Conservation (phyloP, 2,797 vertebrate genomes). For the Nannoperca obscura region DNA sequence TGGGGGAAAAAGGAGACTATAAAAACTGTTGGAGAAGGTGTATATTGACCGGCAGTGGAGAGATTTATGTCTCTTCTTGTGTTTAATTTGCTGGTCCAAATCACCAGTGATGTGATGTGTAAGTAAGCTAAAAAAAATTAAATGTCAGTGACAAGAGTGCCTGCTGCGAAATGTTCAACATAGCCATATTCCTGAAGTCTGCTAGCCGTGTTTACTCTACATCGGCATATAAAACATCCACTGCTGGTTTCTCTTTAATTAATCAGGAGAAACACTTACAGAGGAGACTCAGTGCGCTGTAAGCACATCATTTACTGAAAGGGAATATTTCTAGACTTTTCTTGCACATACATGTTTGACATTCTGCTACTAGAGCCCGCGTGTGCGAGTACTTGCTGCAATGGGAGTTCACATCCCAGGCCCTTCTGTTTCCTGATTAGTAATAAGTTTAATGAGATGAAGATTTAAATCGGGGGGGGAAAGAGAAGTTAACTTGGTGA, state of each 20-base stretch:
- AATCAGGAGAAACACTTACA: conserved; percentile 70
- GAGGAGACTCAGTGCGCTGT: conserved; percentile 30
- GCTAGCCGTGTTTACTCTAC: conserved; percentile 72
- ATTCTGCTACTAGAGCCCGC: conserved; percentile 1
- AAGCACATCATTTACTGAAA: conserved; percentile 45
- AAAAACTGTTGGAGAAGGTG: conserved; percentile 50
- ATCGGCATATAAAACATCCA: conserved; percentile 68
- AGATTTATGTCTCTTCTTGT: conserved; percentile 71
- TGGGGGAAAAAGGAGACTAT: conserved; percentile 33
- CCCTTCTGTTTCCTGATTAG: conserved; percentile 62
- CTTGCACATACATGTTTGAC: conserved; percentile 39
- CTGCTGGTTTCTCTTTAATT: conserved; percentile 58
- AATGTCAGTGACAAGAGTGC: conserved; percentile 55
- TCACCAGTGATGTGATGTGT: conserved; percentile 72
- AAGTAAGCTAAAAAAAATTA: conserved; percentile 67
- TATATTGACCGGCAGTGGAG: conserved; percentile 37
- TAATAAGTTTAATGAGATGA: conserved; percentile 72
- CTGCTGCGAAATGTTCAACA: conserved; percentile 68
- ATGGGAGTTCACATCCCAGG: conserved; percentile 58
- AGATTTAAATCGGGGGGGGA: conserved; percentile 49
- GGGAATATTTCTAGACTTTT: conserved; percentile 47
- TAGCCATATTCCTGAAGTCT: conserved; percentile 63
- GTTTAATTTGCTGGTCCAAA: conserved; percentile 76
- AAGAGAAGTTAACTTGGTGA: conserved; percentile 69
- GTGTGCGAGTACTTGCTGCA: conserved; percentile 30